A percentile compares a stretch with the other conserved stretches of the same genome.
phyloP scores from a whole-genome alignment of 2,888 invertebrate genomes.

The Orgyia antiqua region DNA sequence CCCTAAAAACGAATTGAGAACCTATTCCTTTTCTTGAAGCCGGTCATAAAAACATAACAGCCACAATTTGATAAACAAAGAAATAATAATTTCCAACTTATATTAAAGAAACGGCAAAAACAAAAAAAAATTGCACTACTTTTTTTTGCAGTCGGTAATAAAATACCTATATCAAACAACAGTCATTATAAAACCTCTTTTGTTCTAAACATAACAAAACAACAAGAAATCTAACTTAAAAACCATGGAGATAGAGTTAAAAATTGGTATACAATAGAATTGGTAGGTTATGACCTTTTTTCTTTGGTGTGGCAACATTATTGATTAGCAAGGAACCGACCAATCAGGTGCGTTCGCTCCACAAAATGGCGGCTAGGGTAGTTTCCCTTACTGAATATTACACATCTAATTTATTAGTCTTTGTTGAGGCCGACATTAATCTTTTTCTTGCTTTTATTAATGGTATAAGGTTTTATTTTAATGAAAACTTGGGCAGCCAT shows the following conservation, averaged over 20 bases:
- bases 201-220: slow-evolving; percentile 5
- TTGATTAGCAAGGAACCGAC: slow-evolving; percentile 62
- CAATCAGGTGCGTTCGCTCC: slow-evolving; percentile 47
- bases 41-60: no score
- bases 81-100: no score
- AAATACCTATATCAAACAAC: no score
- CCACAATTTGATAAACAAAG: no score
- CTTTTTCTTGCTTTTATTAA: slow-evolving; percentile 74
- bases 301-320: slow-evolving; percentile 30
- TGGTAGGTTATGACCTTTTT: slow-evolving; percentile 22
- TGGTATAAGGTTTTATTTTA: slow-evolving; percentile 72
- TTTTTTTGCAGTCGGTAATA: no score
- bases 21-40: no score
- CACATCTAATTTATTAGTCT: slow-evolving; percentile 73
- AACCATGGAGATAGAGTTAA: background rate
- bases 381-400: slow-evolving; percentile 56
- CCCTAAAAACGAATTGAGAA: no score
- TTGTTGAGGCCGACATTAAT: slow-evolving; percentile 71
- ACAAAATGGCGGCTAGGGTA: slow-evolving; percentile 66
- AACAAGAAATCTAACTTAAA: slow-evolving; percentile 5
- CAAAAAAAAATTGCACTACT: no score
- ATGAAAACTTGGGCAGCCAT: slow-evolving; percentile 62
- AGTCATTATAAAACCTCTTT: slow-evolving; percentile 3
- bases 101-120: no score
- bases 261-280: background rate